These are phyloP conservation scores for Ostrea denselamellosa DNA, from an alignment of 1,140 invertebrate species.

Conservation along the genomic window DNA sequence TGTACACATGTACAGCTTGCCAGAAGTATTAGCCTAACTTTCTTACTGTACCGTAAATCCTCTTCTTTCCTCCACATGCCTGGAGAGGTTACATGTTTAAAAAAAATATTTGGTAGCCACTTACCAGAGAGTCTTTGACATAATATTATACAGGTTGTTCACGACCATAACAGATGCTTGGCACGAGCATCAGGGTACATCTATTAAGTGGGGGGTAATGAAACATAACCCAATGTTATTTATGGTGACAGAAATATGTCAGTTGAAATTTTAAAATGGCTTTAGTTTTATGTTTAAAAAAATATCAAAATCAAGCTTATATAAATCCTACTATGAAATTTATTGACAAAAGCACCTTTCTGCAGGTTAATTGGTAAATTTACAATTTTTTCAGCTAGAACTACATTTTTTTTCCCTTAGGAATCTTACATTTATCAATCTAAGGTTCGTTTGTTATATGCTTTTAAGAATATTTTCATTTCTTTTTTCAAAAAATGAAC, in stretches of 20 bases:
- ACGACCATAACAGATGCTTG: slow-evolving; percentile 64
- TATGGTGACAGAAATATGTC: slow-evolving; percentile 25
- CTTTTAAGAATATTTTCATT: background rate
- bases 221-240: slow-evolving; percentile 69
- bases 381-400: background rate
- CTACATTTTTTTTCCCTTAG: background rate
- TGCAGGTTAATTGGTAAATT: background rate
- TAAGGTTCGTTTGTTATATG: background rate
- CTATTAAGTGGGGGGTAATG: slow-evolving; percentile 76
- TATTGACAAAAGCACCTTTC: background rate
- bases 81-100: slow-evolving; percentile 23
- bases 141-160: slow-evolving; percentile 60
- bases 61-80: slow-evolving; percentile 2
- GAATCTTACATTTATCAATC: background rate
- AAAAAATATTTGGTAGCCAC: slow-evolving; percentile 57
- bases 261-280: background rate
- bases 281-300: background rate
- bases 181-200: slow-evolving; percentile 69
- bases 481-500: background rate
- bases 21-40: background rate
- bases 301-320: background rate
- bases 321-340: background rate
- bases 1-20: background rate
- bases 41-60: background rate
- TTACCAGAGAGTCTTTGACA: slow-evolving; percentile 70